Conservation (phyloP, 2,888 invertebrate genomes). For the Chromoteleia sp. region DNA sequence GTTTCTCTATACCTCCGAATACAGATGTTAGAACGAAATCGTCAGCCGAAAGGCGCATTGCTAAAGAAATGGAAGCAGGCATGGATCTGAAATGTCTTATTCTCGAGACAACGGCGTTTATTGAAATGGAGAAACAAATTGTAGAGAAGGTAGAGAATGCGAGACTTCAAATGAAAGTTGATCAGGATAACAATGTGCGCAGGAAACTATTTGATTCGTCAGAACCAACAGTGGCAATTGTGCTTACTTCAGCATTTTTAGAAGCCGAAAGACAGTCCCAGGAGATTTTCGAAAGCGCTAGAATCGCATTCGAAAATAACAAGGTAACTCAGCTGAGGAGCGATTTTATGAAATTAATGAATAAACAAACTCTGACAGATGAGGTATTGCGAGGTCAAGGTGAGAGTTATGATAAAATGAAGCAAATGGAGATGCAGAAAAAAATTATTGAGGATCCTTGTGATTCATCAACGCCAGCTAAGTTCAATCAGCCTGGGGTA, state of each 20-base stretch:
- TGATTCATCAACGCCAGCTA: constrained; percentile 82
- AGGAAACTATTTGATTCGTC: constrained; percentile 75
- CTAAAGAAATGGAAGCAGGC: constrained; percentile 73
- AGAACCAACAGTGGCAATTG: constrained; percentile 78
- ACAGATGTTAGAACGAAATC: constrained; percentile 78
- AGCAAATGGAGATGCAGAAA: constrained; percentile 72
- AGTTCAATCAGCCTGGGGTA: constrained; percentile 63
- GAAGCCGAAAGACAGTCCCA: constrained; percentile 77
- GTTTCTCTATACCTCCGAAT: constrained; percentile 72
- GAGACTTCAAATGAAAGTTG: constrained; percentile 56
- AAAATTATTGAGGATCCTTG: constrained; percentile 73
- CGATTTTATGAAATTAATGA: constrained; percentile 46
- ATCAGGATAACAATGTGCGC: constrained; percentile 71
- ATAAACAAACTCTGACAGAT: constrained; percentile 60
- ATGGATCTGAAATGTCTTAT: constrained; percentile 74
- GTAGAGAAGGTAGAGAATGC: constrained; percentile 80
- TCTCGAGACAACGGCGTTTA: constrained; percentile 78
- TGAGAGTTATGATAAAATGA: constrained; percentile 78
- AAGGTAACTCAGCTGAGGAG: constrained; percentile 39
- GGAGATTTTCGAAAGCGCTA: constrained; percentile 69
- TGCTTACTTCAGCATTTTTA: constrained; percentile 80
- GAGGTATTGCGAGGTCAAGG: constrained; percentile 78
- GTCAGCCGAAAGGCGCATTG: constrained; percentile 81
- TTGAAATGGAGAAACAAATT: constrained; percentile 77
- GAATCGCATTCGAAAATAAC: constrained; percentile 64